Conservation (phyloP, 2,888 invertebrate species). For the Strigamia maritima region DNA sequence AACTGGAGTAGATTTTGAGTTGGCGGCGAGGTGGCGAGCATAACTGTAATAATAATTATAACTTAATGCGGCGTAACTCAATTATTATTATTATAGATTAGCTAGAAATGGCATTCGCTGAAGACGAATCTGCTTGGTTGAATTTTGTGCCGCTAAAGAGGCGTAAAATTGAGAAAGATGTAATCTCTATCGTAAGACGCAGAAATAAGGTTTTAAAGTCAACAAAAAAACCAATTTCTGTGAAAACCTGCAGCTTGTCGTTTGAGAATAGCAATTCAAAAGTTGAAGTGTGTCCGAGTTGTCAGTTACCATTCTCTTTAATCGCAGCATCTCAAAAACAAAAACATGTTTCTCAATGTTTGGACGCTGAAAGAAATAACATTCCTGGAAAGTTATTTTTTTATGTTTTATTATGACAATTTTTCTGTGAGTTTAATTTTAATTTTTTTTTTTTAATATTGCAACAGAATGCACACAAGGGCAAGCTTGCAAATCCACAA, state of each 20-base stretch:
- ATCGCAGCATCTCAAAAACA: not conserved
- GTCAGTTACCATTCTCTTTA: not conserved
- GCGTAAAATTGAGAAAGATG: not conserved
- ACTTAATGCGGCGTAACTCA: no score
- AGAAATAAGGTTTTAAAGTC: not conserved
- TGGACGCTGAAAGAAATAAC: not conserved
- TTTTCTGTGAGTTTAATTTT: not conserved
- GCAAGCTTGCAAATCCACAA: not conserved
- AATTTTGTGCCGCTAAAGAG: not conserved
- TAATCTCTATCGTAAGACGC: not conserved
- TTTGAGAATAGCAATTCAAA: not conserved
- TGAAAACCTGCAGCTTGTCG: not conserved
- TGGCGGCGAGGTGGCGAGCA: no score
- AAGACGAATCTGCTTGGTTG: not conserved
- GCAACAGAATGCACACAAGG: not conserved
- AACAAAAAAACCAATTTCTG: not conserved
- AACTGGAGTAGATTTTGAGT: no score
- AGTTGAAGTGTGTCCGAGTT: not conserved
- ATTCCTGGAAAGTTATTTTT: not conserved
- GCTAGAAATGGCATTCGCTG: not conserved
- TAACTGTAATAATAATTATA: no score
- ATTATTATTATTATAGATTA: no score
- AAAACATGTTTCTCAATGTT: not conserved
- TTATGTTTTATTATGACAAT: not conserved
- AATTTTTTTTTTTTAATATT: not conserved